Conservation (phyloP, 2,797 vertebrate genomes). For the Gastrophryne carolinensis region DNA sequence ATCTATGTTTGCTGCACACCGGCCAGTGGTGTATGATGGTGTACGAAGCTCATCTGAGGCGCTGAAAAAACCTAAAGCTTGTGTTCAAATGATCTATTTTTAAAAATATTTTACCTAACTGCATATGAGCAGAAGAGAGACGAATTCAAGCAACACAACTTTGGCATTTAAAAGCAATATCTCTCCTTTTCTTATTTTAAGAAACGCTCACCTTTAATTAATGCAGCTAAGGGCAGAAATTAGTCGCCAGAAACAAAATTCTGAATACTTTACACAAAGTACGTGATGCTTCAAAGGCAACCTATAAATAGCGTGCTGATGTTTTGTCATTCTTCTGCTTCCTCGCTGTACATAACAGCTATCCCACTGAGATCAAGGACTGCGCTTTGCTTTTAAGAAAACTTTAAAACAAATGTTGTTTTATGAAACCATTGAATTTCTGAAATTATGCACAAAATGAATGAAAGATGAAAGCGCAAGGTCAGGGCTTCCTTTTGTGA, state of each 20-base stretch:
- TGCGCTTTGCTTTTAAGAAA: constrained; percentile 40
- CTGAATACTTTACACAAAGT: constrained; percentile 23
- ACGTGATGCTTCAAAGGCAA: constrained; percentile 47
- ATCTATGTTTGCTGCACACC: too few relatives aligned
- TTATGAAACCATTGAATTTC: constrained; percentile 49
- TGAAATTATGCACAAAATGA: constrained; percentile 52
- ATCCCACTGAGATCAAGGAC: constrained; percentile 52
- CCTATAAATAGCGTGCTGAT: constrained; percentile 38
- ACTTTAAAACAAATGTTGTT: constrained; percentile 51
- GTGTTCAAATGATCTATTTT: too few relatives aligned
- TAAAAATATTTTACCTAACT: too few relatives aligned
- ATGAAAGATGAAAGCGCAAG: constrained; percentile 47
- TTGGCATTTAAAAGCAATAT: too few relatives aligned
- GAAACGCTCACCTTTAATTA: background rate
- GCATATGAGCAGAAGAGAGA: too few relatives aligned
- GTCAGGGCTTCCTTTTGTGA: constrained; percentile 47
- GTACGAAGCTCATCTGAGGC: too few relatives aligned
- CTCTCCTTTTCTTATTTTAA: too few relatives aligned
- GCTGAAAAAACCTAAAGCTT: too few relatives aligned
- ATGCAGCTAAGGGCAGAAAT: background rate
- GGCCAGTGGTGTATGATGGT: too few relatives aligned
- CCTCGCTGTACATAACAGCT: constrained; percentile 51
- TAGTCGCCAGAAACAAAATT: background rate
- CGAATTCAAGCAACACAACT: too few relatives aligned
- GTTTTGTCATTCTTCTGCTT: constrained; percentile 49